These are phyloP conservation scores for Glossosoma conforme DNA, from an alignment of 1,140 invertebrate species.

Conservation along the genomic window DNA sequence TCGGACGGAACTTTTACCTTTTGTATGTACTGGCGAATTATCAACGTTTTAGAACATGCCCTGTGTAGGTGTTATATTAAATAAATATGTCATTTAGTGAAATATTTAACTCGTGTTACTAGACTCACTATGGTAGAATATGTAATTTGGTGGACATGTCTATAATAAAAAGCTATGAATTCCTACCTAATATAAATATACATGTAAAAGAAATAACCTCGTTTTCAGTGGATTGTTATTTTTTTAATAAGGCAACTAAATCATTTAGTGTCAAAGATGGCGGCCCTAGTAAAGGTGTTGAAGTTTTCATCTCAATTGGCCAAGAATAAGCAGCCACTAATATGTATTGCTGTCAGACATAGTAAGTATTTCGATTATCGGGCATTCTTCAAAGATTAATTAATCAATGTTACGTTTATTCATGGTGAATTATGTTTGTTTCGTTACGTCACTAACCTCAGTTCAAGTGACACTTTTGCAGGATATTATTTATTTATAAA, in stretches of 20 bases:
- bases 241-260: neutral
- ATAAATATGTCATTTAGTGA: no score
- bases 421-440: neutral
- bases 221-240: no score
- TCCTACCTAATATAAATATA: no score
- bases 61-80: no score
- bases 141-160: no score
- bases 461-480: neutral
- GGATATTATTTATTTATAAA: neutral
- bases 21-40: no score
- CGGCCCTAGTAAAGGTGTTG: conserved; percentile 9
- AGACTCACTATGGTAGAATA: no score
- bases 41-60: no score
- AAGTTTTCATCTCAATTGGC: conserved; percentile 12
- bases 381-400: neutral
- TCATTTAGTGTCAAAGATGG: conserved; percentile 12
- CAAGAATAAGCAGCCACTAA: conserved; percentile 1
- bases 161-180: no score
- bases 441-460: conserved; percentile 13
- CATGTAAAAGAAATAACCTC: no score
- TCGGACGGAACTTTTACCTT: no score
- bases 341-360: conserved; percentile 8
- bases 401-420: neutral
- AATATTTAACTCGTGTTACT: no score
- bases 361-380: conserved; percentile 7